Evolutionary conservation across 2,888 invertebrate genomes (phyloP).

Genomic region (Andrena minutula): DNA sequence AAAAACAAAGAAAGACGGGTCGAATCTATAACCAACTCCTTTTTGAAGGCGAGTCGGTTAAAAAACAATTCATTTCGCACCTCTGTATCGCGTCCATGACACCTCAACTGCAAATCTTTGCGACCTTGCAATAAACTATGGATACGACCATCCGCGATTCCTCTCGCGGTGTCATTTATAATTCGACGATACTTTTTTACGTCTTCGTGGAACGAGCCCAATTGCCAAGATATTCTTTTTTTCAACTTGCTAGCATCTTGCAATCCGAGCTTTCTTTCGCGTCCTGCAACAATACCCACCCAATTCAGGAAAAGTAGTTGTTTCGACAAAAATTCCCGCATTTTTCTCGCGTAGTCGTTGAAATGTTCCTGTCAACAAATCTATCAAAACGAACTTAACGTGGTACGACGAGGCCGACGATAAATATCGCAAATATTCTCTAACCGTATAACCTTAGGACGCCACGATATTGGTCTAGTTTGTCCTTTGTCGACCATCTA

Average conservation of each 20-base stretch:
- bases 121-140: conserved; percentile 87
- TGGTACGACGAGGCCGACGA: too few species aligned
- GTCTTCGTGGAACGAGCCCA: conserved; percentile 87
- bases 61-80: conserved; percentile 2
- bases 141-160: conserved; percentile 87
- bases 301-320: too few species aligned
- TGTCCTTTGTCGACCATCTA: conserved; percentile 89
- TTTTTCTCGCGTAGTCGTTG: too few species aligned
- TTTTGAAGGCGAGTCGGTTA: too few species aligned
- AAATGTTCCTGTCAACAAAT: neutral
- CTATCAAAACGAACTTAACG: too few species aligned
- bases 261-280: conserved; percentile 88
- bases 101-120: conserved; percentile 87
- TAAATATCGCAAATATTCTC: neutral
- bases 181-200: conserved; percentile 87
- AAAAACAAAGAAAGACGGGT: too few species aligned
- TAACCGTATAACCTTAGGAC: conserved; percentile 88
- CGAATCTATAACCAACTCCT: too few species aligned
- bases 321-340: too few species aligned
- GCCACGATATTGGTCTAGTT: conserved; percentile 89
- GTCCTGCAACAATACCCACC: conserved; percentile 82
- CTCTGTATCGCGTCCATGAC: conserved; percentile 66
- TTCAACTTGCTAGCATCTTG: conserved; percentile 86
- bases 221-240: conserved; percentile 87
- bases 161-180: conserved; percentile 87